Evolutionary conservation across 1,140 invertebrate species (phyloP), one percentile per base, ranked within the genome.

Genomic region (Proctacanthus coquilletti): DNA sequence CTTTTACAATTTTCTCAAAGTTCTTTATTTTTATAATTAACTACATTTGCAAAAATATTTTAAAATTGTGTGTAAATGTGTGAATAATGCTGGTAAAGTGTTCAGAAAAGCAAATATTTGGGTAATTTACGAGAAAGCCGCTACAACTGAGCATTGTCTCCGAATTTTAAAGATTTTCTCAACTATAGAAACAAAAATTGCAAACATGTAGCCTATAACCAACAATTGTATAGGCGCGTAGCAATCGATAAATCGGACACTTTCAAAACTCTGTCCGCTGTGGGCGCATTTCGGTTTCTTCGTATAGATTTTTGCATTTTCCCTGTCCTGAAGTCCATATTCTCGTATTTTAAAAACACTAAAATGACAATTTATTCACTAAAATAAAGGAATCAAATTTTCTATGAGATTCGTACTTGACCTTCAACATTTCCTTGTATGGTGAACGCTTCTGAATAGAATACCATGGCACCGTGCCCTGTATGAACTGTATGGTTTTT

Each of bases 341-440:
- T 64, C 62, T 17, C 33, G 42, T n/a, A 63, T 37, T 36, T 44
- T 50, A 18, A 58, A 34, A 18, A 49, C 46, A 11, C 59, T 63
- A 39, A n/a, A n/a, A n/a, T n/a, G 10, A 30, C n/a, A 30, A 30
- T 30, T 30, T 15, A 13, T 13, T 15, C 18, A 54, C 57, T 5
- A 42, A 41, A 18, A 42, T 41, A 0, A 64, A 13, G 3, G 41
- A 40, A 5, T 42, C 17, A n/a, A 61, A 43, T n/a, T n/a, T n/a
- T n/a, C n/a, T n/a, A n/a, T n/a, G n/a, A n/a, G n/a, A n/a, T 9
- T 11, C 6, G 53, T 56, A 75, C 73, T 70, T 66, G 44, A 71
- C 66, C 59, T 70, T 71, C 8, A 77, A 60, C 39, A 74, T 63
- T 49, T 77, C 72, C 40, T 63, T 64, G 39, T 68, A 77, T 0